These are phyloP conservation scores for Ploceus nigricollis DNA, from an alignment of 2,113 vertebrate genomes.

Conservation along the genomic window DNA sequence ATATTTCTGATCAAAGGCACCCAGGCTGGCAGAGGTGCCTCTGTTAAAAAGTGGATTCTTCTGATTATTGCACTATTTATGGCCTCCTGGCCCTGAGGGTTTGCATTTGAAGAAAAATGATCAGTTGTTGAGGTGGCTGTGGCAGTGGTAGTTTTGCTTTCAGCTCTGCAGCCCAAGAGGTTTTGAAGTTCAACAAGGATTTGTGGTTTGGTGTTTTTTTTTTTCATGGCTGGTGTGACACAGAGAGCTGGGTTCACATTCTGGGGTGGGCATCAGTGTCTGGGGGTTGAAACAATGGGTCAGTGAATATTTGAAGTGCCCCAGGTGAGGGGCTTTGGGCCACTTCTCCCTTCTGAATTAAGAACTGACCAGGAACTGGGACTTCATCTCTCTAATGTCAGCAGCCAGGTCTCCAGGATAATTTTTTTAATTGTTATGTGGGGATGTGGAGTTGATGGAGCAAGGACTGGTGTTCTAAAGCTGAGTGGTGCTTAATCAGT, in stretches of 20 bases:
- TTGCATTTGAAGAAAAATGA: neutral
- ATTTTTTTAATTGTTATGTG: neutral
- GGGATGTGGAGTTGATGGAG: neutral
- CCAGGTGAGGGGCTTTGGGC: accelerated
- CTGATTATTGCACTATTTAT: constrained; percentile 14
- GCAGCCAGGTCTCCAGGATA: neutral
- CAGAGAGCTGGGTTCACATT: neutral
- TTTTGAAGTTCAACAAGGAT: neutral
- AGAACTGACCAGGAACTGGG: neutral
- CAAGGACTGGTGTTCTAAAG: neutral
- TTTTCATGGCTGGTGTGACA: neutral
- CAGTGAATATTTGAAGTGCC: accelerated
- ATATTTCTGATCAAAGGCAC: constrained; percentile 48
- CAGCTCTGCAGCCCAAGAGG: neutral
- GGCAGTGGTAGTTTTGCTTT: neutral
- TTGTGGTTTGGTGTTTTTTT: neutral
- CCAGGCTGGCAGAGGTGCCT: constrained; percentile 23
- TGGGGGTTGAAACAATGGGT: neutral
- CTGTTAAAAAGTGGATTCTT: neutral
- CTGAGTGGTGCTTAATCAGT: neutral
- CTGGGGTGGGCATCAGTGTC: accelerated
- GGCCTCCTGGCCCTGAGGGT: neutral
- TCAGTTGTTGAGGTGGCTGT: neutral
- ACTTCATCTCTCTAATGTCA: neutral
- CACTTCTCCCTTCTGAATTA: neutral